phyloP scores from a whole-genome alignment of 2,888 invertebrate genomes.

The Euproctis similis region DNA sequence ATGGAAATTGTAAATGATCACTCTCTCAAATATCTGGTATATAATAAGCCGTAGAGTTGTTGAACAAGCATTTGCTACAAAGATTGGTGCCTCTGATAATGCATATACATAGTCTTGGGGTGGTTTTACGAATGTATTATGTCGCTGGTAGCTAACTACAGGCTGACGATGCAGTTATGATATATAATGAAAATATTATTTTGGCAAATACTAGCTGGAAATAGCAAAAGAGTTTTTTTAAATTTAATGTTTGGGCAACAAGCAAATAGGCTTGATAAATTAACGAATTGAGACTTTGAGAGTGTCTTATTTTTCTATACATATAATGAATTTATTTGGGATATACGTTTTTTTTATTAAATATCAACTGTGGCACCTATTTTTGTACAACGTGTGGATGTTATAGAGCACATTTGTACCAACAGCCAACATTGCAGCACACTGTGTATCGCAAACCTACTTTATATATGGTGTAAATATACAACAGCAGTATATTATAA shows the following conservation, averaged over 20 bases:
- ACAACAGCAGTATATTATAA: slow-evolving; percentile 29
- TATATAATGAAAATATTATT: no score
- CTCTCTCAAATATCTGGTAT: slow-evolving; percentile 31
- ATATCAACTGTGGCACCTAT: slow-evolving; percentile 26
- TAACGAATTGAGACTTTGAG: background rate
- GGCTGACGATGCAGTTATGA: no score
- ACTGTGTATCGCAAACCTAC: slow-evolving; percentile 37
- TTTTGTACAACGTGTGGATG: slow-evolving; percentile 42
- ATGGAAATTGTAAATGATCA: slow-evolving; percentile 22
- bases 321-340: slow-evolving; percentile 3
- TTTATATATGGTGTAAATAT: slow-evolving; percentile 34
- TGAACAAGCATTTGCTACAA: slow-evolving; percentile 32
- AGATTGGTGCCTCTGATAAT: slow-evolving; percentile 45
- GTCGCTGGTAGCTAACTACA: no score
- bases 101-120: no score
- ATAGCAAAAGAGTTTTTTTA: no score
- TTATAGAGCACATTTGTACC: slow-evolving; percentile 48
- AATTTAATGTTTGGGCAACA: no score
- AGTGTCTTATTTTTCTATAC: background rate
- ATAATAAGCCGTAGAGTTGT: slow-evolving; percentile 39
- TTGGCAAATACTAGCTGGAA: no score
- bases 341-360: no score
- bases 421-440: slow-evolving; percentile 34
- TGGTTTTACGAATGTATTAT: no score
- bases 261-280: no score